Percentiles rank a stretch among this genome's conserved stretches.
Evolutionary conservation across 2,888 invertebrate species (phyloP).

Genomic region (Apamea epomidion): DNA sequence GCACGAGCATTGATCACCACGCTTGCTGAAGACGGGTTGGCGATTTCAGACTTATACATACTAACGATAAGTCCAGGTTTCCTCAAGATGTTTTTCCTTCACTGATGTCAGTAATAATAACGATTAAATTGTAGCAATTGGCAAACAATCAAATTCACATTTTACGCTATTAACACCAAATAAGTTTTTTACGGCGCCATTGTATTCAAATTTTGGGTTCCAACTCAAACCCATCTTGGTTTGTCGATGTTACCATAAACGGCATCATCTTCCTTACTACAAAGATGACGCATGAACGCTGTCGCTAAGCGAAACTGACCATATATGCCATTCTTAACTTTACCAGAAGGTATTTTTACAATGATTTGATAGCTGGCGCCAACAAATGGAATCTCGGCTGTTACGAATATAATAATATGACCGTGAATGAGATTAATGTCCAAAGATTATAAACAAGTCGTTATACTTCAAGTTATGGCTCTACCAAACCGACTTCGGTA

Average conservation of each 20-base stretch:
- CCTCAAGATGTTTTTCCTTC: background rate
- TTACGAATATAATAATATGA: constrained; percentile 70
- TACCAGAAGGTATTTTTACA: constrained; percentile 48
- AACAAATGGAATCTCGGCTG: constrained; percentile 62
- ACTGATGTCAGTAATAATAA: background rate
- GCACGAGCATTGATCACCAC: background rate
- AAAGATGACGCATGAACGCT: constrained; percentile 38
- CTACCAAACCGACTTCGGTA: constrained; percentile 63
- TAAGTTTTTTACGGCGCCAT: background rate
- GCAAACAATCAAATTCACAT: background rate
- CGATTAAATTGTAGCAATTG: background rate
- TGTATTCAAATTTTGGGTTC: constrained; percentile 11
- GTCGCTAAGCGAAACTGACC: constrained; percentile 34
- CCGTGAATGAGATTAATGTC: constrained; percentile 64
- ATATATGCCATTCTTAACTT: constrained; percentile 25
- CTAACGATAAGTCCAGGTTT: background rate
- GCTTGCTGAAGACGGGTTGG: background rate
- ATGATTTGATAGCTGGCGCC: constrained; percentile 73
- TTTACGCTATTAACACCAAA: background rate
- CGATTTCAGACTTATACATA: background rate
- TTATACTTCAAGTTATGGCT: constrained; percentile 70
- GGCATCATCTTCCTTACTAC: constrained; percentile 35
- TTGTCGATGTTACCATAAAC: constrained; percentile 27
- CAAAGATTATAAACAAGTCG: constrained; percentile 76
- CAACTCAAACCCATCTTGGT: background rate